Evolutionary conservation across 2,113 vertebrate genomes (phyloP).

Genomic region (Actenoides hombroni): DNA sequence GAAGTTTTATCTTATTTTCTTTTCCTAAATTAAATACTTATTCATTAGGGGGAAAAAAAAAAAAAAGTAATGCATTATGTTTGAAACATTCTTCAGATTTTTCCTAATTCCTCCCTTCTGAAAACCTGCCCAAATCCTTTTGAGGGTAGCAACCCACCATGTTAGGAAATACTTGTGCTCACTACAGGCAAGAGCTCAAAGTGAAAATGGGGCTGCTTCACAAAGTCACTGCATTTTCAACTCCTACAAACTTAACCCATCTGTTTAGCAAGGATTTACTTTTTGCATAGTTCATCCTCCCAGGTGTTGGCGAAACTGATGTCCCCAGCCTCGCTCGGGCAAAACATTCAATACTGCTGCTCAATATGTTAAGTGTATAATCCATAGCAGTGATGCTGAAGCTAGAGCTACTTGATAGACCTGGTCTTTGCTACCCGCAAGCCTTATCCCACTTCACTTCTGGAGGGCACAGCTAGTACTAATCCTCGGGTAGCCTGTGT

Average conservation of each 20-base stretch:
- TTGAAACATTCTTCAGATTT: background rate
- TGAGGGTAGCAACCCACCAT: background rate
- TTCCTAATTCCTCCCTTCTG: background rate
- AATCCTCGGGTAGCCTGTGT: background rate
- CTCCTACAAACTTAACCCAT: background rate
- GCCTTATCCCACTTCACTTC: background rate
- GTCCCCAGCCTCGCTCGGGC: background rate
- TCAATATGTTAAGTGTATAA: background rate
- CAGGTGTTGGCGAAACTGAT: background rate
- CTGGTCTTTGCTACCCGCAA: background rate
- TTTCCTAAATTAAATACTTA: slow-evolving; percentile 54
- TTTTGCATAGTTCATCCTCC: background rate
- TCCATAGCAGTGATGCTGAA: background rate
- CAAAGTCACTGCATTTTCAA: background rate
- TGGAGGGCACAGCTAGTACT: background rate
- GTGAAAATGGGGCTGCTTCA: background rate
- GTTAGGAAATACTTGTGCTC: background rate
- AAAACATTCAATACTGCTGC: background rate
- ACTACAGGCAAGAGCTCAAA: background rate
- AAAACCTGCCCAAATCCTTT: background rate
- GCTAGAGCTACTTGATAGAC: background rate
- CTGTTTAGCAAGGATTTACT: background rate
- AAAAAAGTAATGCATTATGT: background rate
- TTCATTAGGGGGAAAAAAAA: background rate
- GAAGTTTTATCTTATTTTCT: slow-evolving; percentile 51